These are phyloP conservation scores for Noctua janthe DNA, from an alignment of 2,888 invertebrate species.

Conservation along the genomic window DNA sequence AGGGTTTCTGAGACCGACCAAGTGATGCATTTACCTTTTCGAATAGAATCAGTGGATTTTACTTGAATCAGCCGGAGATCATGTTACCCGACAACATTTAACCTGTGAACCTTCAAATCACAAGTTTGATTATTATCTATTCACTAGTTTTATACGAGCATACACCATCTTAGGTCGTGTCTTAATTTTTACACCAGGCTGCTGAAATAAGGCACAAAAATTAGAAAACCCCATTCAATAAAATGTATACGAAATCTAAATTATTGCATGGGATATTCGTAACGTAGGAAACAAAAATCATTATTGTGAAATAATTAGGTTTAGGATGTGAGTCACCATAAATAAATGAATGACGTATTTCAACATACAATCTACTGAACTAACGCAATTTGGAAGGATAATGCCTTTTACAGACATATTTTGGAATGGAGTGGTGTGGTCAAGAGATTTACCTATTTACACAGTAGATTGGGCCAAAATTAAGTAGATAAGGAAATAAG, in stretches of 20 bases:
- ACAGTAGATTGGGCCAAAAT: background rate
- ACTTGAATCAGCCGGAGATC: background rate
- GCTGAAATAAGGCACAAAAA: background rate
- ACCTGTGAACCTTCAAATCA: background rate
- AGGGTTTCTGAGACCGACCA: too few relatives aligned
- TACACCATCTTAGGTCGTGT: background rate
- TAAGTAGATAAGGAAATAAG: background rate
- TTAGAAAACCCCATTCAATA: background rate
- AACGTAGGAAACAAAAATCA: background rate
- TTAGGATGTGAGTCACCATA: background rate
- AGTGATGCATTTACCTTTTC: background rate
- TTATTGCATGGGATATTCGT: background rate
- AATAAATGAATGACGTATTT: slow-evolving; percentile 22
- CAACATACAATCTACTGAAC: background rate
- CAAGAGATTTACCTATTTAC: background rate
- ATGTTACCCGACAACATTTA: background rate
- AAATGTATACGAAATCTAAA: background rate
- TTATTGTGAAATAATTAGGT: background rate
- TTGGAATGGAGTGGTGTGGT: background rate
- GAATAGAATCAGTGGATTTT: background rate
- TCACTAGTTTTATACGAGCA: too few relatives aligned
- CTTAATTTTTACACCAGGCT: background rate
- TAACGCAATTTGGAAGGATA: background rate
- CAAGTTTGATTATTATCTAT: too few relatives aligned
- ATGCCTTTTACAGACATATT: background rate